These are phyloP conservation scores for Brachirus orientalis DNA, from an alignment of 2,113 vertebrate species.

Conservation along the genomic window DNA sequence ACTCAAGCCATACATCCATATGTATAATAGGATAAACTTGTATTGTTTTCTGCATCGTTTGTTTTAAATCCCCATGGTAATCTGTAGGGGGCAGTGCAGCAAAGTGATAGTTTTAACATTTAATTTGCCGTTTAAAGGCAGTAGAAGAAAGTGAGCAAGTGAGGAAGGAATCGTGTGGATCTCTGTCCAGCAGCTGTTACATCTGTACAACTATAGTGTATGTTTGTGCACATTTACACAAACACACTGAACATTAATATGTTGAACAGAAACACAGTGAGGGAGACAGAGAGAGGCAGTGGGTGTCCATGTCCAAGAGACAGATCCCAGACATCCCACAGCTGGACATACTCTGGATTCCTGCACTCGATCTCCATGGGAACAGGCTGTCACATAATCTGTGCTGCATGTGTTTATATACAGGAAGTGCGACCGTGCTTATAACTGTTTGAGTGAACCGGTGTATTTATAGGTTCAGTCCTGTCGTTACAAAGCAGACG, in stretches of 20 bases:
- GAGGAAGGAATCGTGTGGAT: neutral
- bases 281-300: conserved; percentile 1
- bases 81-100: neutral
- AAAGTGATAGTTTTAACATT: neutral
- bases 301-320: conserved; percentile 47
- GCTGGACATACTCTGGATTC: conserved; percentile 74
- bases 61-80: neutral
- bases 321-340: conserved; percentile 59
- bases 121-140: too few species aligned
- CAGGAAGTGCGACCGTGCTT: neutral
- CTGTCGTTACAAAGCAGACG: neutral
- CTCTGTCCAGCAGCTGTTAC: neutral
- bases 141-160: neutral
- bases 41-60: neutral
- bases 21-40: too few species aligned
- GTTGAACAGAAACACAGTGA: neutral
- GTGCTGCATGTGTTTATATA: conserved; percentile 33
- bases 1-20: too few species aligned
- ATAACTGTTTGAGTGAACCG: neutral
- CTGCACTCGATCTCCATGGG: conserved; percentile 67
- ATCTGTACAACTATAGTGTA: too few species aligned
- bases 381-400: conserved; percentile 54
- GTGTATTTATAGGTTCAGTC: neutral
- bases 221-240: neutral
- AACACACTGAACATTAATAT: neutral